phyloP scores from a whole-genome alignment of 2,113 vertebrate species.

The Rhea americana region DNA sequence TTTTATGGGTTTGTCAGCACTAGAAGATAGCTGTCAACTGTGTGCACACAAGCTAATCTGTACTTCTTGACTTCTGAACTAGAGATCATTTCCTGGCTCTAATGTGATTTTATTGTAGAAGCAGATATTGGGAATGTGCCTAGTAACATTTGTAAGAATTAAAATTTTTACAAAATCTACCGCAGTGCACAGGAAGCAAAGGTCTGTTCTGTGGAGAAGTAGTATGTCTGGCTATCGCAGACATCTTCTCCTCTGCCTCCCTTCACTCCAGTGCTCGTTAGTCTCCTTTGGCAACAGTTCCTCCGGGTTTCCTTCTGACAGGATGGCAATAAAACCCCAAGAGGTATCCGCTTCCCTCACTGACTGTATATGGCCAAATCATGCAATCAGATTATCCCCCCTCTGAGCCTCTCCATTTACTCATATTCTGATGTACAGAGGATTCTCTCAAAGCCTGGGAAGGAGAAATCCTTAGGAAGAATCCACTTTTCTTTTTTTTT shows the following conservation, averaged over 20 bases:
- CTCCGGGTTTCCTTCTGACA: not conserved
- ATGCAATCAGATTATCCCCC: not conserved
- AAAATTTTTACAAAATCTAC: not conserved
- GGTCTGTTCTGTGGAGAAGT: not conserved
- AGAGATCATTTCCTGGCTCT: not conserved
- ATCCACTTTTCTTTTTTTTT: not conserved
- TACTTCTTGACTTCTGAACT: not conserved
- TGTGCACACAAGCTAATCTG: not conserved
- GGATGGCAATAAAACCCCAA: not conserved
- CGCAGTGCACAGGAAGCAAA: not conserved
- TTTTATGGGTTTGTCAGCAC: not conserved
- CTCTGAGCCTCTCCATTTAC: fast-evolving
- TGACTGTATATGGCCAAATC: not conserved
- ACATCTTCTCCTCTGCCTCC: not conserved
- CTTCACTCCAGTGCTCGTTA: not conserved
- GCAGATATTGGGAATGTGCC: not conserved
- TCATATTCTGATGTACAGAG: not conserved
- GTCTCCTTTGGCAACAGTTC: not conserved
- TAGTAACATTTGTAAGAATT: not conserved
- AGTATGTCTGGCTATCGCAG: too few relatives aligned
- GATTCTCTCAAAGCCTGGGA: not conserved
- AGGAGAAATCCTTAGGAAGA: not conserved
- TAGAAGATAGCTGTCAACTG: not conserved
- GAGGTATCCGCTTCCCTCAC: not conserved
- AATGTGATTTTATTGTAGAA: not conserved